These are phyloP conservation scores for Drosophila sordidula DNA, from an alignment of 2,888 invertebrate species.

Conservation along the genomic window DNA sequence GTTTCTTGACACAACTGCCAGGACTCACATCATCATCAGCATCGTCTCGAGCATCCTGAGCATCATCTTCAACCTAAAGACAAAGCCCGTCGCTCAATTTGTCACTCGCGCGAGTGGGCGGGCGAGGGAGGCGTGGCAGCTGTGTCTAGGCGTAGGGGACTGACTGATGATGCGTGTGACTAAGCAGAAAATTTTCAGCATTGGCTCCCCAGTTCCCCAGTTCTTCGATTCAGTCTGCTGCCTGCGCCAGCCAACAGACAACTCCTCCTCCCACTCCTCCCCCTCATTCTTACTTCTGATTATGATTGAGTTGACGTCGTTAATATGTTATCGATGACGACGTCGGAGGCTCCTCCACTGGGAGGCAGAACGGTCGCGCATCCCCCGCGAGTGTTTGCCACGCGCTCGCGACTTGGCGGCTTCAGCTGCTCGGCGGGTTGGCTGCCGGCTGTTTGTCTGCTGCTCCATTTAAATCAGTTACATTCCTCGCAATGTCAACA, in stretches of 20 bases:
- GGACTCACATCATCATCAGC: conserved; percentile 31
- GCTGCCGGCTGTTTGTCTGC: conserved; percentile 43
- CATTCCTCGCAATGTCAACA: conserved; percentile 57
- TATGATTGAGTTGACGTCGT: conserved; percentile 81
- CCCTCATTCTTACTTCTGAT: conserved; percentile 35
- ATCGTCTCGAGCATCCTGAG: not conserved
- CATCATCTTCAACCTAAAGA: conserved; percentile 34
- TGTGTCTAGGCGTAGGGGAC: conserved; percentile 20
- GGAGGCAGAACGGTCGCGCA: not conserved
- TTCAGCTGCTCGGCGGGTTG: not conserved
- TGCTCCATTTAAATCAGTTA: conserved; percentile 73
- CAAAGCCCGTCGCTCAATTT: conserved; percentile 71
- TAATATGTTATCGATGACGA: conserved; percentile 73
- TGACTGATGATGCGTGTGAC: conserved; percentile 64
- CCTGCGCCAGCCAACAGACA: conserved; percentile 31
- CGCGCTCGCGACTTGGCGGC: conserved; percentile 18
- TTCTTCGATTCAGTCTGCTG: conserved; percentile 6
- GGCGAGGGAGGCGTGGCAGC: conserved; percentile 50
- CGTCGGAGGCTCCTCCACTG: conserved; percentile 5
- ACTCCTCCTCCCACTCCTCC: conserved; percentile 1
- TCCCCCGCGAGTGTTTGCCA: conserved; percentile 12
- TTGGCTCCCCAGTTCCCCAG: conserved; percentile 31
- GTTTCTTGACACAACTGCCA: conserved; percentile 42
- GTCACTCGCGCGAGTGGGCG: conserved; percentile 56
- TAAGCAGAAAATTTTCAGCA: conserved; percentile 62